phyloP scores from a whole-genome alignment of 2,113 vertebrate species.

The Pseudolaguvia tuberculata region DNA sequence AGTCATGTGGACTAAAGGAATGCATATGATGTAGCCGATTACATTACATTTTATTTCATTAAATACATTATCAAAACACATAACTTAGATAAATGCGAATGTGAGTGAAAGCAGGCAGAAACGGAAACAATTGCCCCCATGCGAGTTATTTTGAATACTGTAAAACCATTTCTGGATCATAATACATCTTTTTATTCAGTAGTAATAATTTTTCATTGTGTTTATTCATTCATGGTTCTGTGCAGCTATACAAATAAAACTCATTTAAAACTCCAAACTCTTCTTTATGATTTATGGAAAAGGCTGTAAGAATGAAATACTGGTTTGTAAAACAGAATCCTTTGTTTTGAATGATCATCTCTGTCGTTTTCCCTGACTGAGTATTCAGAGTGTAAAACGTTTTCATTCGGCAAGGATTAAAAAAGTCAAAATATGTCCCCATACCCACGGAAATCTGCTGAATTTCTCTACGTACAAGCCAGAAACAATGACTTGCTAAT shows the following conservation, averaged over 20 bases:
- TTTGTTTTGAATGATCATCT: constrained; percentile 12
- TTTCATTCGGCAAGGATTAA: constrained; percentile 24
- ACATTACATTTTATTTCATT: constrained; percentile 23
- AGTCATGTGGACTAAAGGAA: neutral
- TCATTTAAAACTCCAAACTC: neutral
- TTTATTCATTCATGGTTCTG: neutral
- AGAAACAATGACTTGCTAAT: constrained; percentile 21
- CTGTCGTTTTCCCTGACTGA: constrained; percentile 15
- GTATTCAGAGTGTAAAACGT: constrained; percentile 23
- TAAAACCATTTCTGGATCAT: neutral
- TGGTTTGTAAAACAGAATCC: constrained; percentile 22
- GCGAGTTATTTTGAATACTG: constrained; percentile 7
- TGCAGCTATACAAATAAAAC: neutral
- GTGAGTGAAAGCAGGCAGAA: neutral
- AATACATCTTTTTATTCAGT: constrained; percentile 17
- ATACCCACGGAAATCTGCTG: constrained; percentile 26
- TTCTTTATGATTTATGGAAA: neutral
- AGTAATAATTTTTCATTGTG: constrained; percentile 15
- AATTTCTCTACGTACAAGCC: constrained; percentile 8
- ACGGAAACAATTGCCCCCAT: neutral
- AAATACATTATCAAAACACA: constrained; percentile 24
- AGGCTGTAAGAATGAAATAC: constrained; percentile 33
- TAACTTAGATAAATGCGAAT: neutral
- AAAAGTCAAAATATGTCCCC: constrained; percentile 14
- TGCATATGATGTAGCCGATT: neutral